phyloP scores from a whole-genome alignment of 2,888 invertebrate species.

The Yponomeuta malinellus region DNA sequence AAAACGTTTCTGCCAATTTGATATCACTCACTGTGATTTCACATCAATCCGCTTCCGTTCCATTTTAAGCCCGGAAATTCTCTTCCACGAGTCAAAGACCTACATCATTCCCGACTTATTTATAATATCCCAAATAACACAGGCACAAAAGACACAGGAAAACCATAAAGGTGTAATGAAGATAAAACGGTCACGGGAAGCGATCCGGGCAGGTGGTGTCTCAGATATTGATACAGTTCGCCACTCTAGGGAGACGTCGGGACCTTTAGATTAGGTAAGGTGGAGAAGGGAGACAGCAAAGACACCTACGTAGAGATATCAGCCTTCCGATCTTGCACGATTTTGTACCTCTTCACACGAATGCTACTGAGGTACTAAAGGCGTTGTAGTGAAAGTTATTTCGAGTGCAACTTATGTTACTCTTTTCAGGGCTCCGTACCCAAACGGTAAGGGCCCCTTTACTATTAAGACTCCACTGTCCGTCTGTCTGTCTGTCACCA shows the following conservation, averaged over 20 bases:
- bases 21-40: not conserved
- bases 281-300: not conserved
- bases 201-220: constrained; percentile 50
- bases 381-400: not conserved
- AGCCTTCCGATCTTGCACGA: not conserved
- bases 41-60: not conserved
- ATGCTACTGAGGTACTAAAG: not conserved
- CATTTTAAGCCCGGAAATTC: not conserved
- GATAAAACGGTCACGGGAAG: constrained; percentile 52
- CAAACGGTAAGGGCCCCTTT: too few species aligned
- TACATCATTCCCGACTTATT: not conserved
- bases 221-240: constrained; percentile 38
- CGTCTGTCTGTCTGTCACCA: too few species aligned
- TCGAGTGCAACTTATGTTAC: too few species aligned
- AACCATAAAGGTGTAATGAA: constrained; percentile 36
- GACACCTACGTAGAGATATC: not conserved
- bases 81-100: not conserved
- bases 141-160: not conserved
- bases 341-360: not conserved
- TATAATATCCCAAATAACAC: not conserved
- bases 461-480: too few species aligned
- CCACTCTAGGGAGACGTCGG: constrained; percentile 21
- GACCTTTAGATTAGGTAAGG: not conserved
- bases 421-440: too few species aligned
- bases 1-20: too few species aligned